A percentile compares a stretch with the other conserved stretches of the same genome.
phyloP scores from a whole-genome alignment of 2,888 invertebrate species.

The Andrena minutula region DNA sequence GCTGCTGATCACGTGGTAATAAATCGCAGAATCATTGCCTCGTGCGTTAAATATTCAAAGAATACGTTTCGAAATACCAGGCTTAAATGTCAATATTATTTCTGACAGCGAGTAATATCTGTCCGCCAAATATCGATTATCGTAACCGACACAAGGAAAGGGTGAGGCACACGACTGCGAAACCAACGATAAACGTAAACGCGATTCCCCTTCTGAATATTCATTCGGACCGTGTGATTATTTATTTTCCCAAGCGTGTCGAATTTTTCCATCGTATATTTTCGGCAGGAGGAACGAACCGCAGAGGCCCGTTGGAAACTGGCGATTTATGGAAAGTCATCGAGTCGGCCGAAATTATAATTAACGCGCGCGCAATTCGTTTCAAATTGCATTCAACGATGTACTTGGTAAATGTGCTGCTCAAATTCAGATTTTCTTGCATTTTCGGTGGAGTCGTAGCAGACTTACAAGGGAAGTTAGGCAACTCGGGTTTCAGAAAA shows the following conservation, averaged over 20 bases:
- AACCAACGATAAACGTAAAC: conserved; percentile 36
- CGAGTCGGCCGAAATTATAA: conserved; percentile 34
- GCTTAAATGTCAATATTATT: conserved; percentile 40
- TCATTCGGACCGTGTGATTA: conserved; percentile 49
- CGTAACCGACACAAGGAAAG: conserved; percentile 47
- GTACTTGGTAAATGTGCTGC: background rate
- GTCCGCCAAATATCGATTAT: conserved; percentile 51
- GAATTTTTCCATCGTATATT: conserved; percentile 35
- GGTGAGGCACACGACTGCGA: conserved; percentile 11
- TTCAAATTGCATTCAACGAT: conserved; percentile 21
- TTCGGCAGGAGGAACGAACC: conserved; percentile 6
- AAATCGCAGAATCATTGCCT: background rate
- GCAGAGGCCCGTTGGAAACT: conserved; percentile 10
- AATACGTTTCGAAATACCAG: background rate
- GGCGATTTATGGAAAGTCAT: conserved; percentile 42
- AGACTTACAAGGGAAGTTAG: too few species aligned
- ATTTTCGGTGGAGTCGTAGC: background rate
- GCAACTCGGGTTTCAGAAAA: too few species aligned
- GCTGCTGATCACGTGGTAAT: background rate
- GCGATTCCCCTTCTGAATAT: conserved; percentile 57
- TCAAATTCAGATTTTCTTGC: background rate
- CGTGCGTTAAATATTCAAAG: background rate
- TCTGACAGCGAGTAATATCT: conserved; percentile 4
- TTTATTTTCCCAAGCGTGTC: conserved; percentile 46
- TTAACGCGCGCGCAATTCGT: conserved; percentile 17